Evolutionary conservation across 2,113 vertebrate species (phyloP).

Genomic region (Nestor notabilis): DNA sequence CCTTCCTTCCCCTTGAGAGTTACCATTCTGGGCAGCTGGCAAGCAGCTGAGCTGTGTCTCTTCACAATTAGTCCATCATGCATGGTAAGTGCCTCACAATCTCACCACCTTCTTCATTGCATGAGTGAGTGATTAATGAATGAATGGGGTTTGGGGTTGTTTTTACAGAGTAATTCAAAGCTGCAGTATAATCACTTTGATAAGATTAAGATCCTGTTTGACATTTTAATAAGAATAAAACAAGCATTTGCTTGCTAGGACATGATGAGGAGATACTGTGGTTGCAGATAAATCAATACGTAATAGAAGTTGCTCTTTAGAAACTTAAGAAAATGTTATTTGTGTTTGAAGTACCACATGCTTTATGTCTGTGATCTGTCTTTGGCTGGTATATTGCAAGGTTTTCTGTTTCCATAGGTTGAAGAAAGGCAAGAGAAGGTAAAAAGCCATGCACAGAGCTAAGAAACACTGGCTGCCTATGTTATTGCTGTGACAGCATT

Average conservation of each 20-base stretch:
- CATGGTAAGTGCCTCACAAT: slow-evolving; percentile 13
- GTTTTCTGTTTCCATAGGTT: background rate
- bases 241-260: background rate
- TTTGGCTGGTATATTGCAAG: background rate
- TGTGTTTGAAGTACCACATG: background rate
- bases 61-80: background rate
- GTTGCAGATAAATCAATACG: background rate
- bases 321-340: background rate
- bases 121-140: slow-evolving; percentile 18
- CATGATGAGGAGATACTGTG: background rate
- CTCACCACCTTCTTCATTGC: background rate
- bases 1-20: background rate
- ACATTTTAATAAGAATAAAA: slow-evolving; percentile 30
- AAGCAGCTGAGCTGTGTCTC: slow-evolving; percentile 24
- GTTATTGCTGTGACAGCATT: background rate
- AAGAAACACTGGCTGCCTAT: background rate
- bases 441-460: background rate
- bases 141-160: background rate
- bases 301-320: background rate
- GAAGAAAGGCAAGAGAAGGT: background rate
- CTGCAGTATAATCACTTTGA: slow-evolving; percentile 14
- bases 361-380: background rate
- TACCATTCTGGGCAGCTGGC: slow-evolving; percentile 7
- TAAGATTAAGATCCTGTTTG: slow-evolving; percentile 36
- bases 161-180: slow-evolving; percentile 5